Evolutionary conservation across 2,797 vertebrate species (phyloP), one percentile per base, ranked within the genome.

Genomic region (Trichosurus vulpecula): DNA sequence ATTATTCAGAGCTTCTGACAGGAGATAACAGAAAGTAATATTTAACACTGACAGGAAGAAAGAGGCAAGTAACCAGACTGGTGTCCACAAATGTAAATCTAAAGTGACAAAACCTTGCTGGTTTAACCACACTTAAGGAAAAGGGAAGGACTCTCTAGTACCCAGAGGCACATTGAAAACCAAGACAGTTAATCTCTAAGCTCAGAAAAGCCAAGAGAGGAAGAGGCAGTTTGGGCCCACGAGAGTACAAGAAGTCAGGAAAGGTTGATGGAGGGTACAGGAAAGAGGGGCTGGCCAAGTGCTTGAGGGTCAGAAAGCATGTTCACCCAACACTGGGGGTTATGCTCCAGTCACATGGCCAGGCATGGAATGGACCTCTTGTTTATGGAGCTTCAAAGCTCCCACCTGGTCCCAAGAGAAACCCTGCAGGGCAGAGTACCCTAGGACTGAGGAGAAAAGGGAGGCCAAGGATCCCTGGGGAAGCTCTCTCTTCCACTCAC

Each of bases 401-500:
- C 66, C 90, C 94, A 93, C 35, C 30, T 91, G 61, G 94, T 52
- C 56, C 66, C 92, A n/a, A 91, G 41, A 91, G 90, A 92, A 90
- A 87, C 41, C 90, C 94, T 54, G 55, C 27, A 94, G 92, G 92
- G 57, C 61, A 95, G 52, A 90, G 52, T n/a, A 54, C 14, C 35
- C 0, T 52, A 52, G 66, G 53, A 93, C 93, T 90, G 27, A 95
- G 93, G n/a, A 53, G 93, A 92, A 92, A 81, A 30, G 58, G 87
- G 74, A 51, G 1, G 22, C 74, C 16, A 4, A 87, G 74, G 41
- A 22, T 74, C 22, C 2, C 89, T 52, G 0, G 0, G 2, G 0
- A 89, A 66, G 5, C 8, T 52, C 29, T 13, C 91, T 87, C 16
- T 0, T 53, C 41, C 41, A 97, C 98, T 98, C 98, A 99, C 99